Base-by-base conservation (phyloP, 2,113 vertebrate species). In the Garra rufa region DNA sequence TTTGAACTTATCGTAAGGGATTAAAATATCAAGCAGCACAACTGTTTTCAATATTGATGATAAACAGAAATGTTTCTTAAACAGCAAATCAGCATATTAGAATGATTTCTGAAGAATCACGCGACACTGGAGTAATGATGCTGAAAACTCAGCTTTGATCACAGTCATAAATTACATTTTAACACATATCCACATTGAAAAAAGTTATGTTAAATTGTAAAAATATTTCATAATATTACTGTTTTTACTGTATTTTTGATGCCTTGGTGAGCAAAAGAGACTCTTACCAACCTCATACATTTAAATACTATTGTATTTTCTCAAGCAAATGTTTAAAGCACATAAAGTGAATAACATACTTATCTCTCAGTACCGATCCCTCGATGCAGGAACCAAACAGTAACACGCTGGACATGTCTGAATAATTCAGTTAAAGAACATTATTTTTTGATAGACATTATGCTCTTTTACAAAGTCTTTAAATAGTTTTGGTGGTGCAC, bases 371-470 rank as follows among this genome's bases (percentile, higher is more conserved):
- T 81, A 99, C 97, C 0, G 97, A 96, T 0, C 97, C 97, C 83
- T 99, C 98, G 0, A 99, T 99, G 93, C 98, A 99, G 10, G 96
- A 95, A 24, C 98, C 98, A 0, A 99, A 99, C 86, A 99, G 94
- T 55, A 99, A 17, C 4, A 99, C 94, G 50, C 96, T 0, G 94
- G 97, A 93, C 96, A 99, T 97, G 89, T 99, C 98, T 98, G 83
- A 61, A n/a, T 28, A 8, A 75, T 24, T 38, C 0, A 0, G 91
- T 93, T 91, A 94, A 96, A 95, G 94, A 93, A 87, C 44, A 75
- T 5, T 17, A n/a, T 38, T 67, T 19, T 2, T 19, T 7, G 30
- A 67, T 17, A 17, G 9, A 65, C 30, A 65, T 34, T n/a, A n/a
- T n/a, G n/a, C n/a, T n/a, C n/a, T n/a, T n/a, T n/a, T n/a, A n/a